Percentiles rank a stretch among this genome's conserved stretches.
Evolutionary conservation across 2,888 invertebrate species (phyloP).

Genomic region (Neuroscelio doddi): DNA sequence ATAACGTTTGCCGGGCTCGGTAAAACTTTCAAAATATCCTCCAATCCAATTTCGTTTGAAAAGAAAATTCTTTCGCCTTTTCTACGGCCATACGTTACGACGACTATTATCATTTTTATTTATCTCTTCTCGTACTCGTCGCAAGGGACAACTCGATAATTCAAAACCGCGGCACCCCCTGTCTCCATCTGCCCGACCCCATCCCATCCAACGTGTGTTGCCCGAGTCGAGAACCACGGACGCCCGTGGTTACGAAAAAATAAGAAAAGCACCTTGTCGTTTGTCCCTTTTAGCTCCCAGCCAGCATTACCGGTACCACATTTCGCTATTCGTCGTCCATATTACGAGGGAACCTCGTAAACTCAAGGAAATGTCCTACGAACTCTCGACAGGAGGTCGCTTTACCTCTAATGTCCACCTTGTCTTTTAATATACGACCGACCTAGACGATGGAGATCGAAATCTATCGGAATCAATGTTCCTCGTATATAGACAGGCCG

Average conservation of each 20-base stretch:
- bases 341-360: slow-evolving; percentile 36
- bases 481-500: slow-evolving; percentile 1
- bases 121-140: slow-evolving; percentile 32
- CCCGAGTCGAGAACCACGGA: slow-evolving; percentile 25
- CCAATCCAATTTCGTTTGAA: not conserved
- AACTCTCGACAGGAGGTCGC: slow-evolving; percentile 33
- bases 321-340: slow-evolving; percentile 37
- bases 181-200: slow-evolving; percentile 36
- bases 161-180: slow-evolving; percentile 45
- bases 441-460: slow-evolving; percentile 7
- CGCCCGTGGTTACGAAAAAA: slow-evolving; percentile 47
- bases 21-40: not conserved
- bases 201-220: slow-evolving; percentile 8
- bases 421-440: slow-evolving; percentile 10
- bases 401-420: slow-evolving; percentile 11
- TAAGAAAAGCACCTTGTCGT: slow-evolving; percentile 35
- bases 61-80: slow-evolving; percentile 2
- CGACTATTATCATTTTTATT: slow-evolving; percentile 28
- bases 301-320: slow-evolving; percentile 37
- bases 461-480: slow-evolving; percentile 9
- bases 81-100: not conserved
- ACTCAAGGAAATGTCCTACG: slow-evolving; percentile 31
- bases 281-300: slow-evolving; percentile 38
- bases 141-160: slow-evolving; percentile 41
- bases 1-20: no score